Evolutionary conservation across 2,113 vertebrate genomes (phyloP), one percentile per base, ranked within the genome.

Genomic region (Camelus bactrianus): DNA sequence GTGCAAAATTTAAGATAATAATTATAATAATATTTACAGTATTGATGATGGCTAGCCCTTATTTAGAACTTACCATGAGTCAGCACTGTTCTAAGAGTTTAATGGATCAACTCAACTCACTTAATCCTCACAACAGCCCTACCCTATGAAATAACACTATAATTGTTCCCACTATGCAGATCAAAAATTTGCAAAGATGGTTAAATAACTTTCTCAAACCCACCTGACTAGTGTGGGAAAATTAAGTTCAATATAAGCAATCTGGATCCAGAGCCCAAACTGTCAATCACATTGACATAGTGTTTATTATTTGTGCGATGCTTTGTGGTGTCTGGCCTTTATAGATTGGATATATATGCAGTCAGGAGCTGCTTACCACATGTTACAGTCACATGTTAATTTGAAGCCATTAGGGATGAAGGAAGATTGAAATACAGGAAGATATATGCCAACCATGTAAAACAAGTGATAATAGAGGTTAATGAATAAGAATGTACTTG

Each of bases 401-500:
- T 92, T 83, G 75, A 92, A 91, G 28, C 48, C 64, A 91, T 76
- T 84, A 58, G 60, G 35, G 79, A 86, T 86, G 77, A 58, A 62
- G 42, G 22, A 94, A 86, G 56, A 56, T 69, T 62, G 75, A 72
- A 54, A 26, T 70, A 7, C 3, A 69, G 56, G 65, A 67, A 96
- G 73, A 77, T 64, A 50, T 52, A 82, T 58, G 84, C 60, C 32
- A 90, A 86, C 85, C 28, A 46, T 58, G 81, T 86, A 94, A 92
- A 86, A 93, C 67, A 67, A 72, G 60, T 75, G 86, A 86, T 93
- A 91, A 81, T 56, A 88, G 86, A 67, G 91, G 72, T 76, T 93
- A 94, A 79, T 94, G 62, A 84, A 48, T 95, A 93, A 77, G 73
- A 91, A 85, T 20, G 20, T 24, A 72, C 38, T 77, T 80, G 50